Conservation (phyloP, 92 coral and sea anemone species). For the Zoanthus solanderi region DNA sequence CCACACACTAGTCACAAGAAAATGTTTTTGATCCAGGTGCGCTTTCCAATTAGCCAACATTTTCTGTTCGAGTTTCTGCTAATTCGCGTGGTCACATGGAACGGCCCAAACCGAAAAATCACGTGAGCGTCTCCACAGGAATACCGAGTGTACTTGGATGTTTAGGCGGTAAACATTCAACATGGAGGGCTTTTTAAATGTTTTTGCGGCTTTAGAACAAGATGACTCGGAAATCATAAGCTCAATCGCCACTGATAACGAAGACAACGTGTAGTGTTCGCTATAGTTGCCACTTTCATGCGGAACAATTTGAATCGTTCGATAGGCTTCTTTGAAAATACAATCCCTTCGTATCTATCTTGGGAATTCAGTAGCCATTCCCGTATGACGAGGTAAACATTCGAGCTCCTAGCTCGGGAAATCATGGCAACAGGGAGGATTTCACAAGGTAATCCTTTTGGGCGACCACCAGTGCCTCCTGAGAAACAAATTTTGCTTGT, state of each 20-base stretch:
- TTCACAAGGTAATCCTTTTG: slow-evolving; percentile 34
- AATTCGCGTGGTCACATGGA: background rate
- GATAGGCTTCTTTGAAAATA: slow-evolving; percentile 2
- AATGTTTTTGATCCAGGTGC: background rate
- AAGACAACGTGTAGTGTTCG: slow-evolving; percentile 6
- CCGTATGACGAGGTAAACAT: slow-evolving; percentile 21
- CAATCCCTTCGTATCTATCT: slow-evolving; percentile 14
- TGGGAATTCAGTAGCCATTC: slow-evolving; percentile 41
- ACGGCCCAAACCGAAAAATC: background rate
- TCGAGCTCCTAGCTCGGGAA: slow-evolving; percentile 37
- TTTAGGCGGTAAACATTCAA: slow-evolving; percentile 4
- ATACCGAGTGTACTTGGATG: background rate
- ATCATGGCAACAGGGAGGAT: slow-evolving; percentile 43
- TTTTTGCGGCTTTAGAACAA: background rate
- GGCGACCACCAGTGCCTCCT: slow-evolving; percentile 39
- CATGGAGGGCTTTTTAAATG: slow-evolving; percentile 2
- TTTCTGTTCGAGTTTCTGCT: background rate
- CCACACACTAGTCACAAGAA: too few relatives aligned
- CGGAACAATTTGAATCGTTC: slow-evolving; percentile 8
- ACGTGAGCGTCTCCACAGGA: background rate
- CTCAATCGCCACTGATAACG: slow-evolving; percentile 11
- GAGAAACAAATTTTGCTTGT: slow-evolving; percentile 29
- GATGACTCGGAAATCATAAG: slow-evolving; percentile 7
- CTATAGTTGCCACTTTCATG: slow-evolving; percentile 11
- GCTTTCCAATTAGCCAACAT: background rate